Base-by-base conservation (phyloP, 92 coral and sea anemone genomes). In the Pocillopora grandis region DNA sequence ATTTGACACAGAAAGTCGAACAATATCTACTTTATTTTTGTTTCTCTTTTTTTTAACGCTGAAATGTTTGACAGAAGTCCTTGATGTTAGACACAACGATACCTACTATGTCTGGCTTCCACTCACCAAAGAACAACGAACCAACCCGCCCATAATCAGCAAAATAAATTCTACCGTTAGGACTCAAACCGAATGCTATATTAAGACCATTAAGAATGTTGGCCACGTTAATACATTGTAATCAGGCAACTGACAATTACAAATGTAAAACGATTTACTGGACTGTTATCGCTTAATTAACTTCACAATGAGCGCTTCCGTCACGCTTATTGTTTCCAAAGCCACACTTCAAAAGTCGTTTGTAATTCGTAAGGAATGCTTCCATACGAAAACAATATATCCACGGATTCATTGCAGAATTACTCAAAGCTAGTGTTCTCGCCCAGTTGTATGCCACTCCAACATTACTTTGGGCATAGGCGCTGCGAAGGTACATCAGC, bases 391-490 rank as follows among this genome's bases (percentile, higher is more conserved):
- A 88, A 57, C 98, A 94, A 62, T 94, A 94, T 67, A 94, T 89
- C 95, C 93, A 94, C 2, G 95, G 98, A 49, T 94, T 94, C 80
- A 90, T 76, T 3, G 98, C 95, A 14, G 95, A 91, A 78, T 91
- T 91, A 77, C 92, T 89, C 58, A 94, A 82, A 42, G 95, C 92
- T 3, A 94, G 76, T 0, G 98, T 90, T 3, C 98, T 88, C 42
- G 95, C 98, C 98, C 98, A 94, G 88, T 92, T 94, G 79, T 94
- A 94, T 0, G 90, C 93, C 18, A 87, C 81, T 16, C 95, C 94
- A 23, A 85, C 83, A 64, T 90, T 87, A 16, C 77, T 66, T 37
- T 88, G 87, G 12, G 93, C 93, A 60, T 77, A 66, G 59, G 31
- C 75, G 61, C 89, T 77, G 31, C 98, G 90, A 80, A 94, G 71